Conservation (phyloP, 2,113 vertebrate species). For the Gyps fulvus region DNA sequence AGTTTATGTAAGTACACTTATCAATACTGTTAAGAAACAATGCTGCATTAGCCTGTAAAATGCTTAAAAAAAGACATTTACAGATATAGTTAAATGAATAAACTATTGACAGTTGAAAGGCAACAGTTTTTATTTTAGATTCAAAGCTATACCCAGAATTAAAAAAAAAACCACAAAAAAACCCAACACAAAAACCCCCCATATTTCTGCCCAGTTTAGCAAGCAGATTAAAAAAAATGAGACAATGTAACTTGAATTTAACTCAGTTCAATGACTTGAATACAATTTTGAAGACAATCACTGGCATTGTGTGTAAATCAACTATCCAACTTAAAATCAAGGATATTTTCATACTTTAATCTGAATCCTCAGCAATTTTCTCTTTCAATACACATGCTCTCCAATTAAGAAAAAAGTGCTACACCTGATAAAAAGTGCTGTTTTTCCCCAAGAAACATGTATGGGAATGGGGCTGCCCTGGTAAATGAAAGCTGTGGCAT, state of each 20-base stretch:
- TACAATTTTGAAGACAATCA: background rate
- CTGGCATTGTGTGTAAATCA: background rate
- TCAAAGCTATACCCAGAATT: background rate
- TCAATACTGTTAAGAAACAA: background rate
- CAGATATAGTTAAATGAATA: background rate
- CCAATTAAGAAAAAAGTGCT: no score
- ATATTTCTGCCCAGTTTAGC: background rate
- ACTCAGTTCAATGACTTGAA: background rate
- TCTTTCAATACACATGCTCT: background rate
- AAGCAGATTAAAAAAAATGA: background rate
- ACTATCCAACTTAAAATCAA: background rate
- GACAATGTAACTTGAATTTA: background rate
- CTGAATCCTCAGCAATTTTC: background rate
- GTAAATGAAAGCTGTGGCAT: no score
- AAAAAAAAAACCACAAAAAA: background rate
- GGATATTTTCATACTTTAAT: background rate
- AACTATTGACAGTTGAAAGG: background rate
- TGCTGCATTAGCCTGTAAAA: background rate
- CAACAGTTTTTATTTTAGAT: background rate
- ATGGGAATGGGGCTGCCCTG: no score
- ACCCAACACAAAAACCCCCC: no score
- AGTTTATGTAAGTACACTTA: background rate
- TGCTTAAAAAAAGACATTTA: background rate
- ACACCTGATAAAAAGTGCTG: no score
- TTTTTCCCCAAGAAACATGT: no score